A percentile compares a stretch with the other conserved stretches of the same genome.
Conservation (phyloP, 2,113 vertebrate species). For the Murina feae region DNA sequence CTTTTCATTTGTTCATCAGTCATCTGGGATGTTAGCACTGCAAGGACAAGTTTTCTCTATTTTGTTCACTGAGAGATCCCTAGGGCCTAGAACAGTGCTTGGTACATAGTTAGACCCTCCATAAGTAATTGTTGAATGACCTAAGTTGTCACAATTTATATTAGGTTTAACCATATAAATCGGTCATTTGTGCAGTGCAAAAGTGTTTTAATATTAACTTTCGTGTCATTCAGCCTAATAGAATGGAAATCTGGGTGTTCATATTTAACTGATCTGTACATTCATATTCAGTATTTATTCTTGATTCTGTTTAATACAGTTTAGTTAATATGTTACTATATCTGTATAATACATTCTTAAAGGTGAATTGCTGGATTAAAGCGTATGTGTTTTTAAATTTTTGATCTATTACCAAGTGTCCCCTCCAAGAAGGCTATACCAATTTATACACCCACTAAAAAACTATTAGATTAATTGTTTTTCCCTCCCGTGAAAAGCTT, state of each 20-base stretch:
- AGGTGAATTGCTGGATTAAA: not conserved
- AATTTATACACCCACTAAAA: not conserved
- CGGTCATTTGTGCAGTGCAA: not conserved
- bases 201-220: slow-evolving; percentile 21
- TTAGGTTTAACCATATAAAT: not conserved
- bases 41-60: not conserved
- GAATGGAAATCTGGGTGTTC: not conserved
- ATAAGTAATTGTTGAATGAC: not conserved
- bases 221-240: not conserved
- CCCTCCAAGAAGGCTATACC: not conserved
- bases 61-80: not conserved
- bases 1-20: slow-evolving; percentile 18
- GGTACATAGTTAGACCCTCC: not conserved
- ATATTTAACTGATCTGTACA: not conserved
- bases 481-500: not conserved
- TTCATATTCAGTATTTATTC: not conserved
- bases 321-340: not conserved
- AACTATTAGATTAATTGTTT: not conserved
- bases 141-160: not conserved
- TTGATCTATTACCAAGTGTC: not conserved
- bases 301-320: not conserved
- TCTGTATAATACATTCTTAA: not conserved
- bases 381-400: not conserved
- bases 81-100: not conserved
- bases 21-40: not conserved